Conservation (phyloP, 2,797 vertebrate species). For the Eleutherodactylus coqui region DNA sequence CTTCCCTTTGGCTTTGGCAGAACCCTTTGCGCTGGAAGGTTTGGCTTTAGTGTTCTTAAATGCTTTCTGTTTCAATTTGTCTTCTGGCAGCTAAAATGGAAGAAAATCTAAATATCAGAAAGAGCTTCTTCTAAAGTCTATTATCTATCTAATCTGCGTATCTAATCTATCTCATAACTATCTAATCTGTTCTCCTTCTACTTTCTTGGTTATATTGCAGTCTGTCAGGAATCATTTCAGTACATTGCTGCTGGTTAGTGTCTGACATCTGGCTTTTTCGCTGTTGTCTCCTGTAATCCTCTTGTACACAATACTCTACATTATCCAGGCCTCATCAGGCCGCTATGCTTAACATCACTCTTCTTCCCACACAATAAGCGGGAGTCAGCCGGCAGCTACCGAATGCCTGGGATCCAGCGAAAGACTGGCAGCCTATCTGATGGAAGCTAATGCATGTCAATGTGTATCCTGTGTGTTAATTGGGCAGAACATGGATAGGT, state of each 20-base stretch:
- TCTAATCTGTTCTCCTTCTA: too few relatives aligned
- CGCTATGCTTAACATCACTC: background rate
- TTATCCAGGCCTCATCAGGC: background rate
- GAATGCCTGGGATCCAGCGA: background rate
- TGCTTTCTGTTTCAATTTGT: constrained; percentile 63
- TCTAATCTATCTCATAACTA: background rate
- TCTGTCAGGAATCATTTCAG: background rate
- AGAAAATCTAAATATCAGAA: background rate
- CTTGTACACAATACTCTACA: background rate
- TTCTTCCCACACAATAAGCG: background rate
- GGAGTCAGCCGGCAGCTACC: background rate
- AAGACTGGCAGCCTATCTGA: background rate
- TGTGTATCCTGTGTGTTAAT: too few relatives aligned
- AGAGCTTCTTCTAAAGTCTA: too few relatives aligned
- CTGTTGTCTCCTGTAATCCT: background rate
- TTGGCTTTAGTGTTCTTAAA: constrained; percentile 70
- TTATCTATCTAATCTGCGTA: too few relatives aligned
- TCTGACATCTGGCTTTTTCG: constrained; percentile 4
- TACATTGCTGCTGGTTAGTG: background rate
- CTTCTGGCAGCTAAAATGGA: constrained; percentile 71
- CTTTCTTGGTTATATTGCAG: background rate
- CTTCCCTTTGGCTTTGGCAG: constrained; percentile 77
- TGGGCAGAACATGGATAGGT: too few relatives aligned
- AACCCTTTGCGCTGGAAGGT: constrained; percentile 62
- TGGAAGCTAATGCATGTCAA: too few relatives aligned